Percentiles rank a stretch among this genome's conserved stretches.
These are phyloP conservation scores for Mercenaria mercenaria DNA, from an alignment of 1,140 invertebrate genomes.

Conservation along the genomic window DNA sequence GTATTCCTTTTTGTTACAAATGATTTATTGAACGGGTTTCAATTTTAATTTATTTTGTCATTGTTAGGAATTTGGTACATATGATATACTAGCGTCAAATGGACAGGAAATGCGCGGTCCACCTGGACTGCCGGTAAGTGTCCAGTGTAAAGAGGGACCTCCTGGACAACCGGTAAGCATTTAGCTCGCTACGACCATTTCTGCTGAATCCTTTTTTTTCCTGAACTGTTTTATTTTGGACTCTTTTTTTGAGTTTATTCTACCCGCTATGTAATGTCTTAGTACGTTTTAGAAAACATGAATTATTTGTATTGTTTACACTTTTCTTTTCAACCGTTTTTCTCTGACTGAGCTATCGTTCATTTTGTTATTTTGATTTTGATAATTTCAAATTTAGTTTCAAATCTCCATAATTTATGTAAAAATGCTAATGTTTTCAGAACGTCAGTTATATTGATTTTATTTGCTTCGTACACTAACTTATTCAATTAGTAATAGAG, in stretches of 20 bases:
- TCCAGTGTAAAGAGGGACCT: constrained; percentile 57
- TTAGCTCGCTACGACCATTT: background rate
- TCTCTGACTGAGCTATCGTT: too few relatives aligned
- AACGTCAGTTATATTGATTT: background rate
- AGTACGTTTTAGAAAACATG: too few relatives aligned
- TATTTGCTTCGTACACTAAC: background rate
- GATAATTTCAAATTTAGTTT: too few relatives aligned
- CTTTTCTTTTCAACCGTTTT: too few relatives aligned
- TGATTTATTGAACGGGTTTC: too few relatives aligned
- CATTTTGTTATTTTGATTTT: too few relatives aligned
- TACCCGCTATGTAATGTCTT: too few relatives aligned
- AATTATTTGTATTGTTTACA: background rate
- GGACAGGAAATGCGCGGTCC: constrained; percentile 61
- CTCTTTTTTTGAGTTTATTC: too few relatives aligned
- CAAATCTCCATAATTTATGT: too few relatives aligned
- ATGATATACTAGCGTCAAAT: constrained; percentile 37
- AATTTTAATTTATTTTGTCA: background rate
- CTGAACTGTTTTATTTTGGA: background rate
- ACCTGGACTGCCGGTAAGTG: constrained; percentile 62
- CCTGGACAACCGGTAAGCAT: constrained; percentile 61
- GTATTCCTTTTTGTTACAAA: too few relatives aligned
- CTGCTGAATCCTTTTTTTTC: background rate
- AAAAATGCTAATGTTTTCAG: background rate
- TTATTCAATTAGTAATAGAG: background rate
- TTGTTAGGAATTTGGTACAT: constrained; percentile 57